Evolutionary conservation across 2,797 vertebrate species (phyloP).

Genomic region (Manis pentadactyla): DNA sequence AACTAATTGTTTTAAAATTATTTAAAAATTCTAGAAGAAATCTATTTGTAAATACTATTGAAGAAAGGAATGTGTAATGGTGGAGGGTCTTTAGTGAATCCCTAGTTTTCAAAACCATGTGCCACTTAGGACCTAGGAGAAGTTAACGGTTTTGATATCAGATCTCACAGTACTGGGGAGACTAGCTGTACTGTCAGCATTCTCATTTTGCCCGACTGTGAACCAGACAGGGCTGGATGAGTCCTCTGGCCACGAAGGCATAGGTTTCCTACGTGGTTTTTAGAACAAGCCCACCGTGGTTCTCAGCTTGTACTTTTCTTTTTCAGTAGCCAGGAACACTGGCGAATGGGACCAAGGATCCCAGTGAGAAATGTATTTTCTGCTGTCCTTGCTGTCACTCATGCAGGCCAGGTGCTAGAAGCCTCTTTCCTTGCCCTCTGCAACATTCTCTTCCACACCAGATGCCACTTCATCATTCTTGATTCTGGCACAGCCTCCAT

Average conservation of each 20-base stretch:
- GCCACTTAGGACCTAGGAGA: neutral
- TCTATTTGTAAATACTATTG: neutral
- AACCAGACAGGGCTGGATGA: neutral
- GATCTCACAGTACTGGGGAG: neutral
- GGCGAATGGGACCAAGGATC: neutral
- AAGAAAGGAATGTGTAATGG: slow-evolving; percentile 26
- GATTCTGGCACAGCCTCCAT: neutral
- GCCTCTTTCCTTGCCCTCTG: neutral
- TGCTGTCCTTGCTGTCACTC: neutral
- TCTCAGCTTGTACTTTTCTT: neutral
- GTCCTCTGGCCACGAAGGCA: neutral
- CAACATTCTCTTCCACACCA: neutral
- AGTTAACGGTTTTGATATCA: neutral
- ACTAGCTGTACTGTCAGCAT: neutral
- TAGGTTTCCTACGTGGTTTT: neutral
- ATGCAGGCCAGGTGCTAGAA: neutral
- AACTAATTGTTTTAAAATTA: slow-evolving; percentile 55
- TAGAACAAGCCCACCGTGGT: neutral
- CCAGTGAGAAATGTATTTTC: neutral
- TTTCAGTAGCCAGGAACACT: neutral
- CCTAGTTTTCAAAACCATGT: neutral
- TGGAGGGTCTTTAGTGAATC: neutral
- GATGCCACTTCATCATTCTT: neutral
- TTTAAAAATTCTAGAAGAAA: slow-evolving; percentile 40
- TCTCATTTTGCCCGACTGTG: neutral